These are phyloP conservation scores for Seriola dumerili DNA, from an alignment of 2,113 vertebrate genomes.

Conservation along the genomic window DNA sequence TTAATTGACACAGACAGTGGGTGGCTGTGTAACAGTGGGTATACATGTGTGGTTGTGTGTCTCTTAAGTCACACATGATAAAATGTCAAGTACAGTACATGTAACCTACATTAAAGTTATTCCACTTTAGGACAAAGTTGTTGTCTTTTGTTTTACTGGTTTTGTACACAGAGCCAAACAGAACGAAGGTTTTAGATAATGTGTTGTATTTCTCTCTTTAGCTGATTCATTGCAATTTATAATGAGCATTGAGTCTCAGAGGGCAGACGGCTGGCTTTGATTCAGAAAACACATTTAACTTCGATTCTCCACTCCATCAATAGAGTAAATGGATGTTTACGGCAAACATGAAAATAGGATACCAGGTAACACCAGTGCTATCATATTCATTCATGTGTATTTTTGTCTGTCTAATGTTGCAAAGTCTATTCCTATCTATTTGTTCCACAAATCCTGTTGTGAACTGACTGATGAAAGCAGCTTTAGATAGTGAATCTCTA, in stretches of 20 bases:
- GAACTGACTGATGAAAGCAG: neutral
- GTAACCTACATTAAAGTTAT: neutral
- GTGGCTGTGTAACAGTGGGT: neutral
- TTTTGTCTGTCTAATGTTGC: neutral
- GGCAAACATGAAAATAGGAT: constrained; percentile 28
- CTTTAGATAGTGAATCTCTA: neutral
- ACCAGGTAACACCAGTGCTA: neutral
- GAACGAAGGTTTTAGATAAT: neutral
- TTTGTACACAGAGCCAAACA: neutral
- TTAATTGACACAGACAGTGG: constrained; percentile 8
- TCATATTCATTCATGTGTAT: neutral
- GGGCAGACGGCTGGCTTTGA: constrained; percentile 36
- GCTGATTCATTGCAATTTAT: constrained; percentile 22
- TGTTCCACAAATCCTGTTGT: neutral
- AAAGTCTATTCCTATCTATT: constrained; percentile 10
- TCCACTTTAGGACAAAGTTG: neutral
- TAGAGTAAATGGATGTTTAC: constrained; percentile 33
- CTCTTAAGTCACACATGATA: neutral
- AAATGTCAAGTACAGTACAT: neutral
- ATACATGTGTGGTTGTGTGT: neutral
- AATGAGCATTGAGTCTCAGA: neutral
- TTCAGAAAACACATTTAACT: constrained; percentile 44
- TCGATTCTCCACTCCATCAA: constrained; percentile 21
- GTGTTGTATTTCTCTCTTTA: constrained; percentile 19
- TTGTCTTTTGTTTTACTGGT: too few species aligned